Evolutionary conservation across 2,797 vertebrate genomes (phyloP).

Genomic region (Eospalax fontanierii): DNA sequence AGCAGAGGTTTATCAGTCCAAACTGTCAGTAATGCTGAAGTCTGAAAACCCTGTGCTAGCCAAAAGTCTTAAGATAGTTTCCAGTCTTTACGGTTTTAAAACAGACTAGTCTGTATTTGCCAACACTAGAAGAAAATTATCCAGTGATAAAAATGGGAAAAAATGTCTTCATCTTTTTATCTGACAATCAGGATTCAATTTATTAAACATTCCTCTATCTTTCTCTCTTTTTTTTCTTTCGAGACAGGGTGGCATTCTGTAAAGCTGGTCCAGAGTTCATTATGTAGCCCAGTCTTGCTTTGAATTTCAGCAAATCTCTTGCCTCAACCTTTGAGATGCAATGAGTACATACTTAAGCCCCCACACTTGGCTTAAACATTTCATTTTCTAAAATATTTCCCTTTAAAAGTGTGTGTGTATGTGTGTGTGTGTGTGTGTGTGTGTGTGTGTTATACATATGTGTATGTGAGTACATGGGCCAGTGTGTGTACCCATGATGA

Average conservation of each 20-base stretch:
- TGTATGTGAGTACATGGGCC: background rate
- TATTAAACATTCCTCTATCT: background rate
- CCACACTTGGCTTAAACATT: background rate
- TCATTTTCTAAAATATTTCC: background rate
- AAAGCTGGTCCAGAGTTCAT: background rate
- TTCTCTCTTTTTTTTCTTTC: background rate
- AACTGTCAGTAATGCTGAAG: background rate
- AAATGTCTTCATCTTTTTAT: background rate
- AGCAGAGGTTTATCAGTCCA: background rate
- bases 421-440: background rate
- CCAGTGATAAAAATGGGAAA: background rate
- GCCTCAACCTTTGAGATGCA: background rate
- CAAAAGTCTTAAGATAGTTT: background rate
- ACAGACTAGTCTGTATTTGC: background rate
- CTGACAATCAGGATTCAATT: background rate
- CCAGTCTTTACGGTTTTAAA: slow-evolving; percentile 9
- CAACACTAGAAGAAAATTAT: background rate
- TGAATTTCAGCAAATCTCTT: background rate
- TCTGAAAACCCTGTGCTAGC: background rate
- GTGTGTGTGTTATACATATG: background rate
- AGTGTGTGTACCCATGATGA: background rate
- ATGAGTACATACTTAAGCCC: background rate
- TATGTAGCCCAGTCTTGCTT: background rate
- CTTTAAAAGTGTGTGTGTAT: background rate
- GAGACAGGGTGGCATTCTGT: background rate